Evolutionary conservation across 1,140 invertebrate genomes (phyloP).

Genomic region (Thaumetopoea pityocampa): DNA sequence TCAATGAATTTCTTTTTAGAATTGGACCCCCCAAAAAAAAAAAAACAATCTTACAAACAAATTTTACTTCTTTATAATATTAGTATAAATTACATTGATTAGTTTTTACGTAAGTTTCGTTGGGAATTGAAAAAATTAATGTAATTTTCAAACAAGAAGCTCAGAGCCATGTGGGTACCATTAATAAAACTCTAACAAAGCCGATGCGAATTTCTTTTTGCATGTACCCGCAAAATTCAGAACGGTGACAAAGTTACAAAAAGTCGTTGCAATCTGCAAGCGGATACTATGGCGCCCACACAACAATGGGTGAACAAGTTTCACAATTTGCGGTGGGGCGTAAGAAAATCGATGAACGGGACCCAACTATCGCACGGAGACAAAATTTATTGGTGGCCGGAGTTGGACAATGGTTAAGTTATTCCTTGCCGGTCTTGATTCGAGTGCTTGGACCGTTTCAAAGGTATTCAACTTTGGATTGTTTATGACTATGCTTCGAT

Average conservation of each 20-base stretch:
- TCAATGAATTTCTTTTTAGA: no score
- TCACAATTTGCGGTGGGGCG: slow-evolving; percentile 30
- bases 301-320: slow-evolving; percentile 25
- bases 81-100: no score
- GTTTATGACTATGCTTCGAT: no score
- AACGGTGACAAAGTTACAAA: slow-evolving; percentile 19
- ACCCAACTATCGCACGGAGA: slow-evolving; percentile 17
- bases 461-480: slow-evolving; percentile 9
- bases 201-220: no score
- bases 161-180: background rate
- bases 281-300: slow-evolving; percentile 13
- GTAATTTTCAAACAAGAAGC: no score
- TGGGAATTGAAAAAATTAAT: no score
- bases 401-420: slow-evolving; percentile 33
- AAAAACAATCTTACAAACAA: no score
- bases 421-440: slow-evolving; percentile 29
- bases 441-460: slow-evolving; percentile 14
- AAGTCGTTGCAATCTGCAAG: slow-evolving; percentile 23
- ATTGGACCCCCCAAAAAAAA: no score
- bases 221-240: no score
- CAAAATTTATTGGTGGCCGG: slow-evolving; percentile 26
- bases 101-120: no score
- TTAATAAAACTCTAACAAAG: background rate
- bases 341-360: slow-evolving; percentile 30
- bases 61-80: no score